Base-by-base conservation (phyloP, 30 jellyfish, hydroid and myxozoan genomes). In the Hydractinia echinata region DNA sequence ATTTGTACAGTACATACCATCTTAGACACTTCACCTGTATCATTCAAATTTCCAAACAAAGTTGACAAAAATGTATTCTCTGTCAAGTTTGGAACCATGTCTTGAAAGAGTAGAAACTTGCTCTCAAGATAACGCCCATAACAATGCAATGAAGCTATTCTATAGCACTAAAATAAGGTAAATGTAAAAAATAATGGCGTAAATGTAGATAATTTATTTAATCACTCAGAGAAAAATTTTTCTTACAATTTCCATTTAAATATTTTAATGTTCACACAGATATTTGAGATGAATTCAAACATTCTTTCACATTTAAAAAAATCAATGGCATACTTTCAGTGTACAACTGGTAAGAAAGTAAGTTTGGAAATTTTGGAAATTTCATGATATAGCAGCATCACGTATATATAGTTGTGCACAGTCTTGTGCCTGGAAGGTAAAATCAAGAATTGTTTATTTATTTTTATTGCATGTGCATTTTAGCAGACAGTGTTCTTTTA, bases 61-160 rank as follows among this genome's bases (percentile, higher is more conserved):
- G 9, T 64, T 51, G 19, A 9, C 19, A 64, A 51, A 64, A 64
- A 64, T 13, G 9, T 44, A n/a, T 64, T 44, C 4, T n/a, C 19
- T n/a, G 19, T 44, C 16, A 51, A 13, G 10, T 0, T 13, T n/a
- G 3, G 51, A 7, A 4, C 10, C 39, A n/a, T 51, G 39, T 64
- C 74, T 7, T 64, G 10, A 4, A 51, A 64, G 1, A 1, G 7
- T 51, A 1, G 74, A 7, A 1, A 51, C 39, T 64, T 64, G 51
- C 3, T 7, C 2, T 51, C 8, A 6, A 64, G 74, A 64, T 64
- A 64, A 7, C 74, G 18, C 19, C 74, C 74, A 64, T 64, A 64
- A 64, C 74, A 64, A n/a, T 64, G 74, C 51, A 64, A 64, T 64
- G 74, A 44, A 64, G 74, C 19, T n/a, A 64, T 44, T 13, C 4